A percentile compares a stretch with the other conserved stretches of the same genome.
These are phyloP conservation scores for Dynastes maya DNA, from an alignment of 2,888 invertebrate species.

Conservation along the genomic window DNA sequence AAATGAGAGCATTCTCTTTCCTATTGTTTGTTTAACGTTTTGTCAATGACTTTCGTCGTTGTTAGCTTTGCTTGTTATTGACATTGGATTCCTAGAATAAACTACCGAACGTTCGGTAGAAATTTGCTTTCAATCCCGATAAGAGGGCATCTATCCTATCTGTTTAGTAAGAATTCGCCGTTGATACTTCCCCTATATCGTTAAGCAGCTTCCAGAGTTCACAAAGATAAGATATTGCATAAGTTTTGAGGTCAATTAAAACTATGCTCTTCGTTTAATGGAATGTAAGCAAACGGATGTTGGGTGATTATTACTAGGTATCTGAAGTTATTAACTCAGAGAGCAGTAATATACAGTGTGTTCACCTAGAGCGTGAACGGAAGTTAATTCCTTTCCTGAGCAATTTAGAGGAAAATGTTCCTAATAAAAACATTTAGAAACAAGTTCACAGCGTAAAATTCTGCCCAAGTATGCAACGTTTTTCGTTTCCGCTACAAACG, in stretches of 20 bases:
- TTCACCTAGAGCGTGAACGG: too few relatives aligned
- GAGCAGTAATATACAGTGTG: too few relatives aligned
- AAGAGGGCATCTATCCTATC: constrained; percentile 23
- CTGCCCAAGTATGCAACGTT: too few relatives aligned
- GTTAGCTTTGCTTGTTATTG: constrained; percentile 48
- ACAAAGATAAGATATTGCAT: constrained; percentile 17
- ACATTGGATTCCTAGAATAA: constrained; percentile 49
- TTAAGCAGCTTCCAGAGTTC: constrained; percentile 18
- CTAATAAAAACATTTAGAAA: too few relatives aligned
- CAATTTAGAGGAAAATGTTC: too few relatives aligned
- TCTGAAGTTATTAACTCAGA: too few relatives aligned
- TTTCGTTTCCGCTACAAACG: too few relatives aligned
- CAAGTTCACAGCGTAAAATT: too few relatives aligned
- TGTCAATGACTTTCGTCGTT: constrained; percentile 48
- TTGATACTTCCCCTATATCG: not conserved
- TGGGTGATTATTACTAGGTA: too few relatives aligned
- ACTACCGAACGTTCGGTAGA: constrained; percentile 33
- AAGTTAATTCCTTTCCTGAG: too few relatives aligned
- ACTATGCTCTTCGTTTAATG: constrained; percentile 13
- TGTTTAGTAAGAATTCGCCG: constrained; percentile 24
- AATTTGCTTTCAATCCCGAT: constrained; percentile 39
- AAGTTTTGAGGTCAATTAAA: constrained; percentile 33
- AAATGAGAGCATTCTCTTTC: constrained; percentile 48
- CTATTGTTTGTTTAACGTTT: constrained; percentile 50
- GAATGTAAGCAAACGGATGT: constrained; percentile 3